Base-by-base conservation (phyloP, 2,113 vertebrate genomes). In the Xerus inauris region DNA sequence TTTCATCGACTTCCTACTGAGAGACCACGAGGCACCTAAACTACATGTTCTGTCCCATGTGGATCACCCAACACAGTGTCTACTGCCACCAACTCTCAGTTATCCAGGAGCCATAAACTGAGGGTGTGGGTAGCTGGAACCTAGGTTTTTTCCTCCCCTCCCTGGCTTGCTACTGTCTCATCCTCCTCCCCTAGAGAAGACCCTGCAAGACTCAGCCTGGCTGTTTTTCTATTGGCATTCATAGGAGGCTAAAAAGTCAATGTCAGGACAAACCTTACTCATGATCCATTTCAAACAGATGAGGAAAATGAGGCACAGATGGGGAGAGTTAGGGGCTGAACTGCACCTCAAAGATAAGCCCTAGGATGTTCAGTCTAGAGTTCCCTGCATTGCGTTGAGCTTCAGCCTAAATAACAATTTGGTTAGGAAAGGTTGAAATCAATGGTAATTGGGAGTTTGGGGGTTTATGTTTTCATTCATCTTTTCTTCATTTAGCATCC, bases 11-110 rank as follows among this genome's bases (percentile, higher is more conserved):
- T 95, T 89, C 45, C 94, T 94, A 73, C 94, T 3, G 7, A 73
- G 94, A 96, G 97, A 96, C 95, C 64, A 77, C 20, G 24, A 76
- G 96, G 96, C 96, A 89, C 97, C 96, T 73, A 75, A 38, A 49
- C 45, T 49, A 45, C 32, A 20, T 17, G 59, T 49, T 76, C 77
- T 19, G 19, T 30, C 59, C 87, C 85, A 40, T 87, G 45, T 75
- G 89, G 91, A 49, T 54, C 76, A 38, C 89, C 89, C 89, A 94
- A 96, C 84, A 94, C 87, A 91, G 49, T 19, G 0, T 47, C 65
- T 13, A 42, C 47, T 11, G 80, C 86, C 26, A 67, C 79, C 22
- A 26, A 26, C 47, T 69, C n/a, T n/a, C 57, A 17, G 72, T 73
- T 59, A 80, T 73, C 71, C 47, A 71, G 76, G 76, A 95, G 42